Percentiles rank a stretch among this genome's conserved stretches.
Evolutionary conservation across 2,888 invertebrate genomes (phyloP).

Genomic region (Malthinus seriepunctatus): DNA sequence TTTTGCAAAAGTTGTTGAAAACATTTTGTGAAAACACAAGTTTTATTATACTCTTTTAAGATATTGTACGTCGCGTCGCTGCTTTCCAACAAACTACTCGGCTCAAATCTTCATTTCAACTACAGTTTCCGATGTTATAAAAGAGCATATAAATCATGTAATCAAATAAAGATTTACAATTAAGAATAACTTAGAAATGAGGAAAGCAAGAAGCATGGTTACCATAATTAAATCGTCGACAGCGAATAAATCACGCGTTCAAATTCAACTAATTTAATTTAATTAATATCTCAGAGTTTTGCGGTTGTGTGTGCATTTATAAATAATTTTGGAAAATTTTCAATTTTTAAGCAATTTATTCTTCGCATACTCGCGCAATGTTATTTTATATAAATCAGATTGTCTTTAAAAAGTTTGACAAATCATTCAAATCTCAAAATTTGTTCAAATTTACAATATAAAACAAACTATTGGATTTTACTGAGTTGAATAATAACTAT

Average conservation of each 20-base stretch:
- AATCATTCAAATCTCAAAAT: neutral
- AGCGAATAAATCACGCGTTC: conserved; percentile 41
- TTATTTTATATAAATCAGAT: conserved; percentile 12
- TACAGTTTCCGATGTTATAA: conserved; percentile 11
- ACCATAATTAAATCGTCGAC: conserved; percentile 41
- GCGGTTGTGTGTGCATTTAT: conserved; percentile 35
- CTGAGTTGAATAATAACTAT: no score
- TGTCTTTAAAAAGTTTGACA: conserved; percentile 1
- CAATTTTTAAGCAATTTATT: conserved; percentile 17
- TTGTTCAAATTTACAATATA: no score
- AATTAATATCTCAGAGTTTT: conserved; percentile 39
- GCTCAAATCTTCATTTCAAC: neutral
- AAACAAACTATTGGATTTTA: no score
- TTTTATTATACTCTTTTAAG: neutral
- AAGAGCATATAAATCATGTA: conserved; percentile 35
- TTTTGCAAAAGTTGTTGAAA: conserved; percentile 24
- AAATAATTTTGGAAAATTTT: conserved; percentile 29
- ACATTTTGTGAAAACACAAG: neutral
- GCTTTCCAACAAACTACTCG: no score
- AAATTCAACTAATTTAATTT: conserved; percentile 43
- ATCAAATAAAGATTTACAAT: conserved; percentile 34
- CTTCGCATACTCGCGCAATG: neutral
- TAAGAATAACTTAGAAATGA: conserved; percentile 28
- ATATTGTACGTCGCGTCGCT: neutral
- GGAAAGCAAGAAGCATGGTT: conserved; percentile 35